Evolutionary conservation across 2,888 invertebrate species (phyloP).

Genomic region (Tubulanus polymorphus): DNA sequence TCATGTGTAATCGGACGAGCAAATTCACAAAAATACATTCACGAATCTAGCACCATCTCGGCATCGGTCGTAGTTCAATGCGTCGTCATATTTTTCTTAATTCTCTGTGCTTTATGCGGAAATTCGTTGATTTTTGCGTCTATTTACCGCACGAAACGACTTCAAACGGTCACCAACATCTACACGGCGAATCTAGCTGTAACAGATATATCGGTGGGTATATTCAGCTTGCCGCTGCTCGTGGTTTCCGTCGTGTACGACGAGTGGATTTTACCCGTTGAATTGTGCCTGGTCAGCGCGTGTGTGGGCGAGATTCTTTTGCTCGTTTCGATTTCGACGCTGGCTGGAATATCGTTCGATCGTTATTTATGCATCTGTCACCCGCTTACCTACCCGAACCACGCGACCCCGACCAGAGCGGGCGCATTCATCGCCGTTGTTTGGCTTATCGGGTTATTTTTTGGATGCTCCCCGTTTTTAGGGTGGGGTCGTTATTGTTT

Average conservation of each 20-base stretch:
- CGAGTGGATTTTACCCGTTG: slow-evolving; percentile 15
- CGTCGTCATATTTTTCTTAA: slow-evolving; percentile 15
- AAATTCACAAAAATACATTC: too few species aligned
- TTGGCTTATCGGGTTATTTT: slow-evolving; percentile 27
- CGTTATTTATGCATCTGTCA: slow-evolving; percentile 33
- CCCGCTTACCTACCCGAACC: slow-evolving; percentile 32
- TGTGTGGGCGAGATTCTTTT: slow-evolving; percentile 23
- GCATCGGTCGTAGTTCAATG: slow-evolving; percentile 15
- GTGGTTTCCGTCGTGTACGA: slow-evolving; percentile 16
- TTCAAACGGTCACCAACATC: slow-evolving; percentile 20
- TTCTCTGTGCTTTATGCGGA: slow-evolving; percentile 17
- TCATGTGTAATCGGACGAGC: too few species aligned
- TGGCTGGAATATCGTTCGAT: slow-evolving; percentile 33
- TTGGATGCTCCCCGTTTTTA: slow-evolving; percentile 26
- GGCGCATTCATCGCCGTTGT: slow-evolving; percentile 17
- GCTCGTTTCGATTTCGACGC: slow-evolving; percentile 31
- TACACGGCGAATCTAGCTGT: slow-evolving; percentile 25
- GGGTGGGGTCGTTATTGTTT: slow-evolving; percentile 37
- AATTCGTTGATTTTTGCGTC: slow-evolving; percentile 22
- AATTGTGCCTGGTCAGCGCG: slow-evolving; percentile 20
- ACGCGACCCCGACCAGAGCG: slow-evolving; percentile 22
- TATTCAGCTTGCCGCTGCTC: slow-evolving; percentile 23
- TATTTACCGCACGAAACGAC: slow-evolving; percentile 17
- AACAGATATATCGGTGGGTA: slow-evolving; percentile 21
- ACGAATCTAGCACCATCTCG: too few species aligned